These are phyloP conservation scores for Phylloscopus whistleri DNA, from an alignment of 2,113 vertebrate genomes.

Conservation along the genomic window DNA sequence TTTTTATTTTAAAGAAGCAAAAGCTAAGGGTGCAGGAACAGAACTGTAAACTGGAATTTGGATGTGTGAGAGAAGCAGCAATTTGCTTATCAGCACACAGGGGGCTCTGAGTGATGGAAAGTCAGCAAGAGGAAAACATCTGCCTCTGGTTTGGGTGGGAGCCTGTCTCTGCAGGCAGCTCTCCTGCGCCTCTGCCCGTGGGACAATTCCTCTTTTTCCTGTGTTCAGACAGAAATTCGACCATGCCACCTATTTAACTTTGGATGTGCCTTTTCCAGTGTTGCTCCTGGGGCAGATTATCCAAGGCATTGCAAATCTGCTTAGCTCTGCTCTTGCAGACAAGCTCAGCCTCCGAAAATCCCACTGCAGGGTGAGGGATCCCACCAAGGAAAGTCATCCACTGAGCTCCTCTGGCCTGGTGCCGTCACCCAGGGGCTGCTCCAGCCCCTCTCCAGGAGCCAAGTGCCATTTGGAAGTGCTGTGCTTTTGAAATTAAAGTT, in stretches of 20 bases:
- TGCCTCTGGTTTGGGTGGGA: not conserved
- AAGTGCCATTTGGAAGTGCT: rapidly evolving
- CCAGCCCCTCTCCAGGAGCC: not conserved
- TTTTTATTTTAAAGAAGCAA: not conserved
- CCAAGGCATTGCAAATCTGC: not conserved
- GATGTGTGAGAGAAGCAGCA: not conserved
- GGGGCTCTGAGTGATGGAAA: not conserved
- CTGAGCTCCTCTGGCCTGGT: not conserved
- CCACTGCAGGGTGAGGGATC: rapidly evolving
- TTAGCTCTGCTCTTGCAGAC: not conserved
- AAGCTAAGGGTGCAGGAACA: not conserved
- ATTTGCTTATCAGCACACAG: not conserved
- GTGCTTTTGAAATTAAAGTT: not conserved
- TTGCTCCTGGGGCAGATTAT: not conserved
- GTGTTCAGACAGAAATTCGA: not conserved
- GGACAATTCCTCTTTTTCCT: not conserved
- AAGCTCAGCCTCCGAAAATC: not conserved
- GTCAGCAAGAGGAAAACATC: not conserved
- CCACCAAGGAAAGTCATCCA: rapidly evolving
- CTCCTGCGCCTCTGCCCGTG: rapidly evolving
- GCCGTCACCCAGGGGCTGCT: not conserved
- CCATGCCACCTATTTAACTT: not conserved
- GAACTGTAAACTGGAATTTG: not conserved
- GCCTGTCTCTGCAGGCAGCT: not conserved
- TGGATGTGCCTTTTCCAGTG: not conserved